Evolutionary conservation across 1,140 invertebrate genomes (phyloP).

Genomic region (Scaptomyza montana): DNA sequence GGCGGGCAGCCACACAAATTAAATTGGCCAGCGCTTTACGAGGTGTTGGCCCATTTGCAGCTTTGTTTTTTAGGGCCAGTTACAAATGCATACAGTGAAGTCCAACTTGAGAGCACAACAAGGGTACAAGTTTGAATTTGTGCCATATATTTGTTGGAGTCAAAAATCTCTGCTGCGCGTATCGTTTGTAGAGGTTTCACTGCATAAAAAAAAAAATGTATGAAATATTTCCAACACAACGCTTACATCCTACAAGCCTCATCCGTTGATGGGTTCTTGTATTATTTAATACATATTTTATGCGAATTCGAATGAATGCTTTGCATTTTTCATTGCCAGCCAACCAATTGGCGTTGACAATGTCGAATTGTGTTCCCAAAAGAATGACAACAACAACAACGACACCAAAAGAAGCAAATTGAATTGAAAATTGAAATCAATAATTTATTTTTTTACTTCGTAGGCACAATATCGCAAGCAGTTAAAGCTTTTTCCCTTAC

Average conservation of each 20-base stretch:
- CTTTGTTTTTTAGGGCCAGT: constrained; percentile 4
- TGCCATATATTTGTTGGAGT: no score
- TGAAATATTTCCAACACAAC: background rate
- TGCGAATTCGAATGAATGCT: constrained; percentile 51
- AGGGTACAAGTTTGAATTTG: background rate
- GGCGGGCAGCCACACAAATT: constrained; percentile 40
- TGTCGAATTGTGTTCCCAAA: constrained; percentile 35
- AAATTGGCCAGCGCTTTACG: constrained; percentile 49
- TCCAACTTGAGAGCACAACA: background rate
- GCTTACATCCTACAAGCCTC: constrained; percentile 23
- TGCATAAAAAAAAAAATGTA: no score
- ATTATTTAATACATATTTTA: constrained; percentile 75
- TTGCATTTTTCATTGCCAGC: constrained; percentile 68
- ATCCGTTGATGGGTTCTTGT: constrained; percentile 49
- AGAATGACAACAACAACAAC: constrained; percentile 25
- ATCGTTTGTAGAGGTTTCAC: no score
- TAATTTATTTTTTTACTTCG: constrained; percentile 57
- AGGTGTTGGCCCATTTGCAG: constrained; percentile 41
- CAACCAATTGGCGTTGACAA: constrained; percentile 63
- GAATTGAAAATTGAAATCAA: constrained; percentile 75
- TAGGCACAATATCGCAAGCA: constrained; percentile 29
- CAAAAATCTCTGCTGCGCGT: no score
- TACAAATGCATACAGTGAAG: background rate
- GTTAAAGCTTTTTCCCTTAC: constrained; percentile 15
- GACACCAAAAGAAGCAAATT: constrained; percentile 27